phyloP scores from a whole-genome alignment of 35 echinoderm and acorn worm genomes.

The Ophiothrix spiculata region DNA sequence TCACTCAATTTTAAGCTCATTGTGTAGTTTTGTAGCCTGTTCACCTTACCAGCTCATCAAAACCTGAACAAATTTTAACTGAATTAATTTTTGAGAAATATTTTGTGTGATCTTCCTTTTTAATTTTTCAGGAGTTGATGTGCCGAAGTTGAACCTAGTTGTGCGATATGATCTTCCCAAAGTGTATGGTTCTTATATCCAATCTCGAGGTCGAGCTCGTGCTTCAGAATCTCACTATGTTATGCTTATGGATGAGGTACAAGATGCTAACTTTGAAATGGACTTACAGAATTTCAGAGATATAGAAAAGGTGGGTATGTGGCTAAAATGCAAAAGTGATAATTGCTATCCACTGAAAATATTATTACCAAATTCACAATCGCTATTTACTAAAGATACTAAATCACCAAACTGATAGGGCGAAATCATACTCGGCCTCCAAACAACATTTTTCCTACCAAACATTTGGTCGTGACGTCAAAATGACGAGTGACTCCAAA shows the following conservation, averaged over 20 bases:
- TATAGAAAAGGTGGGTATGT: constrained; percentile 72
- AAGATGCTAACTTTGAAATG: constrained; percentile 36
- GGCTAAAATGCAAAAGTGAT: neutral
- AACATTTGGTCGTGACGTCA: neutral
- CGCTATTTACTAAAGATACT: neutral
- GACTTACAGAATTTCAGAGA: constrained; percentile 61
- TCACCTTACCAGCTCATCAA: too few relatives aligned
- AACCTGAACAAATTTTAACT: neutral
- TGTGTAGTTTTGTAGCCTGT: too few relatives aligned
- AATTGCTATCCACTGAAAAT: neutral
- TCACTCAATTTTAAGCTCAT: too few relatives aligned
- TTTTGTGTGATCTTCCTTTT: too few relatives aligned
- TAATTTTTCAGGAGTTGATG: constrained; percentile 75
- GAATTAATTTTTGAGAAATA: neutral
- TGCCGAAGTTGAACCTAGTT: constrained; percentile 86
- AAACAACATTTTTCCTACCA: neutral
- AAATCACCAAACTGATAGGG: neutral
- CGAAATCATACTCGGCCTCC: too few relatives aligned
- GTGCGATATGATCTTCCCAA: constrained; percentile 74
- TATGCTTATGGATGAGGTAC: constrained; percentile 61
- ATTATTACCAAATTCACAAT: neutral
- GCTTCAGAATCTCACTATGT: constrained; percentile 82
- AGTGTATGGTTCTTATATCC: constrained; percentile 83
- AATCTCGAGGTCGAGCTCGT: constrained; percentile 86
- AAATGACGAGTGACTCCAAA: neutral